These are phyloP conservation scores for Trachemys scripta DNA, from an alignment of 2,113 vertebrate species.

Conservation along the genomic window DNA sequence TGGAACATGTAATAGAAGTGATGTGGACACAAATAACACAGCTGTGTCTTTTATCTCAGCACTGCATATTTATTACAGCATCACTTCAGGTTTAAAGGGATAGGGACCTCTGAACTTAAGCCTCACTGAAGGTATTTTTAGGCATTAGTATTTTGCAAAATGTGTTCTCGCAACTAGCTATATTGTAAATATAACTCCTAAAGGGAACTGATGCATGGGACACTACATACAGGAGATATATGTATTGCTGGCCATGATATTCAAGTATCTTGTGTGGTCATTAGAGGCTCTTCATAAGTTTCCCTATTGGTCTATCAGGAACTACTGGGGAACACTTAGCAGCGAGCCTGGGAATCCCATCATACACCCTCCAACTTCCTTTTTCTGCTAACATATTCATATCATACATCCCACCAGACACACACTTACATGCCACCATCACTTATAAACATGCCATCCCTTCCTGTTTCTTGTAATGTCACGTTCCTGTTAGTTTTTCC, in stretches of 20 bases:
- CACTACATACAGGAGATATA: too few species aligned
- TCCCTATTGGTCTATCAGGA: neutral
- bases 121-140: neutral
- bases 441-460: neutral
- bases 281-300: fast-evolving
- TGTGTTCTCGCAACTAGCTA: neutral
- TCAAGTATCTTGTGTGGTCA: neutral
- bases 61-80: slow-evolving; percentile 21
- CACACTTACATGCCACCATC: neutral
- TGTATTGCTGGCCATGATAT: neutral
- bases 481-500: neutral
- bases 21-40: slow-evolving; percentile 14
- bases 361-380: neutral
- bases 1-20: neutral
- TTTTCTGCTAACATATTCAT: neutral
- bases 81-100: slow-evolving; percentile 24
- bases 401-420: neutral
- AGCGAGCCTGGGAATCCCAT: neutral
- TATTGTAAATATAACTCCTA: neutral
- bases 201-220: neutral
- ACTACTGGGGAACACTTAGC: neutral
- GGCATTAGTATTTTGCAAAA: neutral
- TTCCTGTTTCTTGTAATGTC: neutral
- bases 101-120: neutral
- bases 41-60: slow-evolving; percentile 29